Base-by-base conservation (phyloP, 2,113 vertebrate genomes). In the Cavia aperea region DNA sequence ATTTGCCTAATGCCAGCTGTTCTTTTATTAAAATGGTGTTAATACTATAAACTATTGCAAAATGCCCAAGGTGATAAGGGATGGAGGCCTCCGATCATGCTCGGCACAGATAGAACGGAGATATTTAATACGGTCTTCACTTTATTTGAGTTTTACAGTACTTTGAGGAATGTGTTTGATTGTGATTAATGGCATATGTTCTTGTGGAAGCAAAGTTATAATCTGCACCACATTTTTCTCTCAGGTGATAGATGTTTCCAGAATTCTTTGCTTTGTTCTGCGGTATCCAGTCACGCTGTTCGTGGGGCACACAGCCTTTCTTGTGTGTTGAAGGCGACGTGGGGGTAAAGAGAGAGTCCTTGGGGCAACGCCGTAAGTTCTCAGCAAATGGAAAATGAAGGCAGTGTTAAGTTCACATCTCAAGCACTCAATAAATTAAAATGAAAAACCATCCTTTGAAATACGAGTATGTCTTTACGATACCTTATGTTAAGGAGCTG, bases 11-110 rank as follows among this genome's bases (percentile, higher is more conserved):
- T 87, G 51, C 46, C 56, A 65, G 26, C 15, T 70, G 1, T 82
- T 81, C 36, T 75, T 89, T 94, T 91, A 94, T 84, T 91, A 93
- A 93, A 91, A 89, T 81, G 8, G 7, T 46, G 86, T 93, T 75
- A 93, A 91, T 94, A 54, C 4, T 89, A 65, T 51, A 13, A 75
- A 89, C 81, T 66, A 13, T 7, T 73, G n/a, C 5, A 68, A 92
- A 91, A 46, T 86, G 19, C n/a, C 92, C 6, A 94, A 81, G 43
- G n/a, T 15, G 51, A 5, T n/a, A 58, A 91, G 58, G 3, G 4
- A 63, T 15, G 73, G 56, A 75, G 5, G 0, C 12, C 54, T 63
- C 46, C 78, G 85, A 84, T 60, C 88, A 68, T 58, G 16, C 1
- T 70, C 26, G 73, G 24, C 26, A 39, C 24, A 92, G 43, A 15